phyloP scores from a whole-genome alignment of 1,140 invertebrate species.

The Xylocopa sonorina region DNA sequence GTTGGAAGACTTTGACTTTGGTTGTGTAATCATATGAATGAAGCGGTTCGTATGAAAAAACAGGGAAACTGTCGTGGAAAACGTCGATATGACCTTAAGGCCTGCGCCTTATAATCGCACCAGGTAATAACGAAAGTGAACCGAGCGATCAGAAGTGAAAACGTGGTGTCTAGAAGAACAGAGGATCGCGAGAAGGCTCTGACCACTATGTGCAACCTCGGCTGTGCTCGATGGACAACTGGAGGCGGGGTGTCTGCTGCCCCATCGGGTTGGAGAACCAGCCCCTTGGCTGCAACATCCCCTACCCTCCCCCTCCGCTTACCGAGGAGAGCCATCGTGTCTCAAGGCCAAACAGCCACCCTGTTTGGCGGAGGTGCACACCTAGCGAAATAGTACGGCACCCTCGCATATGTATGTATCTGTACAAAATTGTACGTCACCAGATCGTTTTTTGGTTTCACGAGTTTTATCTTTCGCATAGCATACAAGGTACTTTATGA shows the following conservation, averaged over 20 bases:
- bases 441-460: no score
- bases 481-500: not conserved
- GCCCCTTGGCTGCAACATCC: slow-evolving; percentile 61
- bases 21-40: not conserved
- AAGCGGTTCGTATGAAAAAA: not conserved
- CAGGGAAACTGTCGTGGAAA: not conserved
- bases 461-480: slow-evolving; percentile 16
- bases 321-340: slow-evolving; percentile 33
- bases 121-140: not conserved
- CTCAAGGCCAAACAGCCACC: slow-evolving; percentile 62
- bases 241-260: slow-evolving; percentile 54
- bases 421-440: not conserved
- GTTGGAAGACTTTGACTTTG: not conserved
- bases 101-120: not conserved
- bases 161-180: slow-evolving; percentile 4
- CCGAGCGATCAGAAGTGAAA: not conserved
- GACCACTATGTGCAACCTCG: slow-evolving; percentile 55
- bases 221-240: slow-evolving; percentile 68
- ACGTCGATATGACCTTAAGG: slow-evolving; percentile 3
- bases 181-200: slow-evolving; percentile 22
- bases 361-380: not conserved
- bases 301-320: slow-evolving; percentile 46
- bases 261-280: slow-evolving; percentile 51
- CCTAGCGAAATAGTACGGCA: not conserved
- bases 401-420: not conserved